Base-by-base conservation (phyloP, 2,888 invertebrate genomes). In the Eupithecia pulchellata region DNA sequence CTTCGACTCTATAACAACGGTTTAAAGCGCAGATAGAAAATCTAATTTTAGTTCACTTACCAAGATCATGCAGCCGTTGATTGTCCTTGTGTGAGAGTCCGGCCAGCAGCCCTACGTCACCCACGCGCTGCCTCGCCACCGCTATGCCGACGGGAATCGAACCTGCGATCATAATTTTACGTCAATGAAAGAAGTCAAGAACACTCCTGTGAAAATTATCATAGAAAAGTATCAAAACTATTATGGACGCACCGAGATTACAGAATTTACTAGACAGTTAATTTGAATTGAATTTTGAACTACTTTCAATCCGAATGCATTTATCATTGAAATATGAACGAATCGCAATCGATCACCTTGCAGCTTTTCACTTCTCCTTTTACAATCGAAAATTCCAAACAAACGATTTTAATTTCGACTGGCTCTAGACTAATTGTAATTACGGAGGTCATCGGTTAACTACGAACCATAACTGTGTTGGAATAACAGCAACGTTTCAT, bases 101-200 rank as follows among this genome's bases (percentile, higher is more conserved):
- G 58, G 95, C 95, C 66, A 94, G 95, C 34, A 95, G 91, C 73
- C 95, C 94, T 52, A 95, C 95, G 81, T 96, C 96, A 82, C 96
- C 96, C 75, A 96, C 95, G 82, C 97, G 95, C 87, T 97, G 97
- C 77, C 97, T 95, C 64, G 97, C 97, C 76, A 97, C 97, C 39
- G 97, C 97, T 80, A 98, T 97, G 72, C 97, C 97, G 79, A 98
- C 97, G 79, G 97, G 97, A 88, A 97, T 97, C 63, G 95, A 95
- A 84, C 81, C 81, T 81, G 71, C 39, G 68, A 76, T 68, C 1
- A 57, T 17, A 57, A 57, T 57, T 14, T 17, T 29, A 29, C 57
- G 8, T 57, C 14, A 55, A 20, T 20, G 9, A 9, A 20, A 52
- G 25, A 25, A 52, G 42, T 47, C 20, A 47, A 47, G 8, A n/a